phyloP scores from a whole-genome alignment of 2,797 vertebrate genomes.

The Xerus rutilus region DNA sequence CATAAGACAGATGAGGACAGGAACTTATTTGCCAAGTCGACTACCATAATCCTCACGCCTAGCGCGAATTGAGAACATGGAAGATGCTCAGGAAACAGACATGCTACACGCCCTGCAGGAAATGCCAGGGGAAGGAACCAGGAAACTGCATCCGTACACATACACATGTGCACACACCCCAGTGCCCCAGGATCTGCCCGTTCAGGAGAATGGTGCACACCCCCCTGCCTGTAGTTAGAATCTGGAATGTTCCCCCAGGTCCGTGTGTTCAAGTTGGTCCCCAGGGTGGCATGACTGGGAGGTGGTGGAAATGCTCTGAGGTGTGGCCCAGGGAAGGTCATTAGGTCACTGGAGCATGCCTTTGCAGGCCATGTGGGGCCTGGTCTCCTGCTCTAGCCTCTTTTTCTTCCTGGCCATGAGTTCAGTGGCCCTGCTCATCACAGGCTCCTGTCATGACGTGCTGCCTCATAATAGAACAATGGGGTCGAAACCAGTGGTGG shows the following conservation, averaged over 20 bases:
- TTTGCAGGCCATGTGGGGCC: neutral
- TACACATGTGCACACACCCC: too few species aligned
- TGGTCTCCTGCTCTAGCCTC: neutral
- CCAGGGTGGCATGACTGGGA: neutral
- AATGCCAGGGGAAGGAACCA: neutral
- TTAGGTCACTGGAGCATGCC: neutral
- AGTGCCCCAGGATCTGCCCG: neutral
- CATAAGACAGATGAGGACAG: neutral
- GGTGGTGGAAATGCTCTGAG: too few species aligned
- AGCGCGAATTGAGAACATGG: neutral
- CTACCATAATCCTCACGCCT: too few species aligned
- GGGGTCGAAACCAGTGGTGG: too few species aligned
- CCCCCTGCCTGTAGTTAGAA: neutral
- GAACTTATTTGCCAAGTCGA: neutral
- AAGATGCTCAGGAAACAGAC: too few species aligned
- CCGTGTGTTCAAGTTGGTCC: neutral
- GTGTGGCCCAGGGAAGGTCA: too few species aligned
- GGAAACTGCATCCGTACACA: neutral
- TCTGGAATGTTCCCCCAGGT: neutral
- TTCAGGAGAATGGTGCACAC: neutral
- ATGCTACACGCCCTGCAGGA: too few species aligned
- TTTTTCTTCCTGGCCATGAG: neutral
- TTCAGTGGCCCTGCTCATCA: neutral
- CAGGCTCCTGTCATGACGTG: neutral
- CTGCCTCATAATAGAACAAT: neutral